Conservation (phyloP, 2,113 vertebrate genomes). For the Brienomyrus longianalis region DNA sequence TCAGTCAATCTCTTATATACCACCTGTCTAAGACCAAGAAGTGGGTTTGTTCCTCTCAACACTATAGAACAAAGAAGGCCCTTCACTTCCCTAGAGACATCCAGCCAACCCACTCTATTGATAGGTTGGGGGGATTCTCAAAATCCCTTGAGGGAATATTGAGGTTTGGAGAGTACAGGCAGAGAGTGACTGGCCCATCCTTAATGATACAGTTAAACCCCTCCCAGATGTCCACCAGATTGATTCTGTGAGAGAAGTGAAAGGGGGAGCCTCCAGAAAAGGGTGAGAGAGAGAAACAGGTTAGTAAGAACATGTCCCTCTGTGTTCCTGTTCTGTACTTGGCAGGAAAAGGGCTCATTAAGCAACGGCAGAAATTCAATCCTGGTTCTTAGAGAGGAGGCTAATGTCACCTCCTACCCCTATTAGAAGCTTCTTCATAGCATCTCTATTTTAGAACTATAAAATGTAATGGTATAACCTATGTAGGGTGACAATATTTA, state of each 20-base stretch:
- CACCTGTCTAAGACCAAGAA: slow-evolving; percentile 28
- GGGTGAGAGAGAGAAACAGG: slow-evolving; percentile 35
- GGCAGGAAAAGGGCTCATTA: slow-evolving; percentile 51
- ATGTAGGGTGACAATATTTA: neutral
- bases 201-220: slow-evolving; percentile 60
- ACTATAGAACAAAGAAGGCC: slow-evolving; percentile 47
- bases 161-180: slow-evolving; percentile 11
- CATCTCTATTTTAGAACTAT: neutral
- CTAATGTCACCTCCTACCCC: slow-evolving; percentile 14
- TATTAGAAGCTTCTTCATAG: neutral
- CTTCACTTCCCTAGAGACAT: slow-evolving; percentile 35
- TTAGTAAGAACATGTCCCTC: slow-evolving; percentile 36
- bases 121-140: neutral
- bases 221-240: slow-evolving; percentile 67
- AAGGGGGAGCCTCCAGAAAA: slow-evolving; percentile 30
- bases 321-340: slow-evolving; percentile 23
- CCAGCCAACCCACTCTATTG: slow-evolving; percentile 36
- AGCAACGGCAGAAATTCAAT: slow-evolving; percentile 51
- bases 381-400: slow-evolving; percentile 11
- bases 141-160: slow-evolving; percentile 42
- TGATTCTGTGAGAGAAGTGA: slow-evolving; percentile 39
- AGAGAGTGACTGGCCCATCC: slow-evolving; percentile 40
- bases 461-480: neutral
- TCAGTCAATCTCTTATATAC: slow-evolving; percentile 4
- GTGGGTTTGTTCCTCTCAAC: slow-evolving; percentile 30